Base-by-base conservation (phyloP, 1,140 invertebrate species). In the Drosophila bifasciata region DNA sequence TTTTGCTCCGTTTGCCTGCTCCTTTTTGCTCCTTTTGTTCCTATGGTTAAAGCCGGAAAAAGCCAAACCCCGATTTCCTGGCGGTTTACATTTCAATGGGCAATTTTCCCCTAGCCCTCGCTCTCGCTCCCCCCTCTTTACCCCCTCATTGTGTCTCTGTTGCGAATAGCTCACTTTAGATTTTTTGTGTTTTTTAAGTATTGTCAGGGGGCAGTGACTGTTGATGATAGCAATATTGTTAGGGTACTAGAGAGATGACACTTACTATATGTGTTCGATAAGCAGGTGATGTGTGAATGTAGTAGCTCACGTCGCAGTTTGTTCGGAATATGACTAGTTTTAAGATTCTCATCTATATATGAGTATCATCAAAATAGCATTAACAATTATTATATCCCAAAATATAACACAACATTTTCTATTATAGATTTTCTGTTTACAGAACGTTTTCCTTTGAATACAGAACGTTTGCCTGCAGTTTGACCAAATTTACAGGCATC, bases 1-100 rank as follows among this genome's bases (percentile, higher is more conserved):
- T 73, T 76, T 67, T 68, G 55, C 17, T 40, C 32, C 32, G 32
- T 36, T 36, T 36, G 3, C 32, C 32, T 36, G 32, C 61, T 62
- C 72, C 39, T 21, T 28, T 41, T 44, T 39, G 28, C 40, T 46
- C 48, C 77, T 71, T 72, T 88, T 88, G 78, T 88, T 88, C 66
- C 50, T 45, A 43, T 17, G 15, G 52, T 50, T 76, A 88, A 88
- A 88, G 83, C 83, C 83, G 83, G 83, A 88, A 88, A 84, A 88
- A 88, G 83, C 83, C 83, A 88, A 88, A 88, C 83, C 83, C 83
- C 84, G 83, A 88, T 88, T 88, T 88, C 83, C 83, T 88, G 78
- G 79, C 79, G 79, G 83, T 88, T 88, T 88, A 88, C 83, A 88
- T 88, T 88, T 88, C 83, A 88, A 88, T 88, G 78, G 83, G 78